A percentile compares a stretch with the other conserved stretches of the same genome.
These are phyloP conservation scores for Sigmodon hispidus DNA, from an alignment of 2,113 vertebrate species.

Conservation along the genomic window DNA sequence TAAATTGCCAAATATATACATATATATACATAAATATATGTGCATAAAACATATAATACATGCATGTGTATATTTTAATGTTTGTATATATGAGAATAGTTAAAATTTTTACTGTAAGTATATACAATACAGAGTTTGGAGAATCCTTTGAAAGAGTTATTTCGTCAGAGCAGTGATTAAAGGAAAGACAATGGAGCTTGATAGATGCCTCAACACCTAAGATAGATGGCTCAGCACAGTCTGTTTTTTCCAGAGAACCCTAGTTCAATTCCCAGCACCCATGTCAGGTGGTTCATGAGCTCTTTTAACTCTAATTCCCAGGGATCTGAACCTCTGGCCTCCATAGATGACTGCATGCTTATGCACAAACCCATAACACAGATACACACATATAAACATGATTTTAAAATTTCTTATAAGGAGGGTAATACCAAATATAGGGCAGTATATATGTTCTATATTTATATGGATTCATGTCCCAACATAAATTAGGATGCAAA, in stretches of 20 bases:
- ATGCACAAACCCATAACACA: not conserved
- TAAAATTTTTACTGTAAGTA: constrained; percentile 8
- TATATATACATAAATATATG: not conserved
- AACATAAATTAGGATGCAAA: not conserved
- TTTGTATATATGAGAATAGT: not conserved
- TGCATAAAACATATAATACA: too few relatives aligned
- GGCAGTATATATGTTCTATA: not conserved
- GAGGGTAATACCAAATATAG: not conserved
- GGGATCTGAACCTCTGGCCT: not conserved
- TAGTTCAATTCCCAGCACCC: not conserved
- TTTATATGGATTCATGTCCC: not conserved
- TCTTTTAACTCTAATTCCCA: not conserved
- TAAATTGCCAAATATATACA: not conserved
- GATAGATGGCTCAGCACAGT: not conserved
- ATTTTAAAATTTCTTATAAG: not conserved
- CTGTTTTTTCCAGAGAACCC: not conserved
- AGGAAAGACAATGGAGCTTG: not conserved
- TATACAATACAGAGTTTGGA: not conserved
- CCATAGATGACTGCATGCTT: not conserved
- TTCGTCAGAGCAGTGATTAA: not conserved
- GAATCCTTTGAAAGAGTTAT: not conserved
- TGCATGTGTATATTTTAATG: too few relatives aligned
- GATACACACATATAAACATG: not conserved
- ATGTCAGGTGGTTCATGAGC: not conserved
- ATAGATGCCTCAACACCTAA: not conserved